Base-by-base conservation (phyloP, 2,888 invertebrate genomes). In the Auanema sp. region DNA sequence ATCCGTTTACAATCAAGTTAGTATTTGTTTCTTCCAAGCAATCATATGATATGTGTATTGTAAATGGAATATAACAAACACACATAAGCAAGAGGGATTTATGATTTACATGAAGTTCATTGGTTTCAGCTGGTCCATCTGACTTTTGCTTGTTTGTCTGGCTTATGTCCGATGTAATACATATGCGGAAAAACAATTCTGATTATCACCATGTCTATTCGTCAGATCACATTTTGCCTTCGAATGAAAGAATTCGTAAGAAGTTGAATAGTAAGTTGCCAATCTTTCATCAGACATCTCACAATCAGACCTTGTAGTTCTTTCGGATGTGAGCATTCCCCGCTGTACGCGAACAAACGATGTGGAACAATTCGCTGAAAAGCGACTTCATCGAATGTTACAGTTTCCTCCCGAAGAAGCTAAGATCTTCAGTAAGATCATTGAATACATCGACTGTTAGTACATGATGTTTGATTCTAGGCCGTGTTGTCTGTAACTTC, bases 101-200 rank as follows among this genome's bases (percentile, higher is more conserved):
- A 24, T 50, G n/a, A 52, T 23, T 52, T 8, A 24, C 2, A 4
- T 53, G 11, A 12, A 23, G 56, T 40, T 33, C n/a, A n/a, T n/a
- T n/a, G n/a, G n/a, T 70, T 77, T 60, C 60, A 82, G 80, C 75
- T n/a, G 83, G 83, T 41, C 70, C 77, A 4, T 77, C 80, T 11
- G 65, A 79, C 56, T 72, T 76, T 53, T 83, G 83, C 69, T 66
- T 83, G 40, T 80, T 80, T 59, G 79, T 83, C 10, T 83, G 81
- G 81, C 68, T 84, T 41, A 73, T 81, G 69, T 73, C 79, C 21
- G 83, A 83, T 60, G 73, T 83, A 23, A 69, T 83, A 18, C 80
- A 81, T 18, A 67, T 69, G n/a, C 51, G 50, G 25, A 53, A 76
- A 23, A 60, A 76, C 55, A 65, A 79, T 47, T 42, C 60, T 40